Base-by-base conservation (phyloP, 2,113 vertebrate genomes). In the Gnathonemus echidnorhynchus region DNA sequence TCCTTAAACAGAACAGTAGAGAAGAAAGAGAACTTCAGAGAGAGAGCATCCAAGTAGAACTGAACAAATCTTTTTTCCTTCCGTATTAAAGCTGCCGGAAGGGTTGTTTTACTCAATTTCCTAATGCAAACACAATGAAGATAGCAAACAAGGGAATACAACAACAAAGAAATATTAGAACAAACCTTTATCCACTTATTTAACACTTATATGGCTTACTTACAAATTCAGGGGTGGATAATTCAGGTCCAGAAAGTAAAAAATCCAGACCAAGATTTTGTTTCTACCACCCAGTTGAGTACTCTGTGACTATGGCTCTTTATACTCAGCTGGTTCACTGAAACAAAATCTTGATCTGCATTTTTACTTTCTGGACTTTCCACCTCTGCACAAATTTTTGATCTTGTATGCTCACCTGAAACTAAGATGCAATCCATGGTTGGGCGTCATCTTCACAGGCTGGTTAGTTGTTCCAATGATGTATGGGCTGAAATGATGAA, bases 401-500 rank as follows among this genome's bases (percentile, higher is more conserved):
- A 45, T 31, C 52, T 48, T 46, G 27, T 48, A 77, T 11, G 74
- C 89, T 93, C 93, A 99, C 98, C 98, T 98, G 96, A 99, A 99
- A 93, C 98, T 99, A 90, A 98, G 96, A 93, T 99, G 98, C 84
- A 99, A 95, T 24, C 98, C 97, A 0, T 98, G 97, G 90, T 99
- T 99, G 5, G 98, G 97, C 0, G 96, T 95, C 97, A 98, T 99
- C 94, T 98, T 99, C 93, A 98, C 96, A 35, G 97, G 97, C 92
- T 99, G 98, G 92, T 99, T 99, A 90, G 97, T 98, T 48, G 98
- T 99, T 62, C 98, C 98, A 70, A 99, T 98, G 89, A 99, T 95
- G 90, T 99, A 99, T 0, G 98, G 98, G 92, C 98, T 99, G 91
- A 91, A 88, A 88, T 7, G 50, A 83, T 42, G 8, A 70, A 39